Conservation (phyloP, 2,888 invertebrate species). For the Trichopoda pennipes region DNA sequence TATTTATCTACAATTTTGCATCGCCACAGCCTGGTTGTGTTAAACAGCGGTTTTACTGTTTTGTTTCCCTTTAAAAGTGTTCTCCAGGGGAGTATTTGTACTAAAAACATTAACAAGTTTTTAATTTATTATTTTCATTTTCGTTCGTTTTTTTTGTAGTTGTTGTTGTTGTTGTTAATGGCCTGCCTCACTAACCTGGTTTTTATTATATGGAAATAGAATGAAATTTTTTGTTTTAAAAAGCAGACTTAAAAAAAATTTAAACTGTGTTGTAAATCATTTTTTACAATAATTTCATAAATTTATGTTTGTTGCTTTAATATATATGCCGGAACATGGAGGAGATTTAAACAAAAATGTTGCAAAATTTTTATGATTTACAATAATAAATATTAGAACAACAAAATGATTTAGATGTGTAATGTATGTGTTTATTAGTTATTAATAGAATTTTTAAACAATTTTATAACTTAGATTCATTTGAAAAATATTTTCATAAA, state of each 20-base stretch:
- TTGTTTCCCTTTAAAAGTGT: constrained; percentile 9
- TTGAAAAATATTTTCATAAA: no score
- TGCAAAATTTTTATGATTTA: constrained; percentile 45
- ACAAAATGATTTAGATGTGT: neutral
- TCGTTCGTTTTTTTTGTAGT: neutral
- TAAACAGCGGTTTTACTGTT: constrained; percentile 30
- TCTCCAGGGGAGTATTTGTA: constrained; percentile 45
- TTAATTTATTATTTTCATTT: constrained; percentile 37
- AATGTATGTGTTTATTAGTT: neutral
- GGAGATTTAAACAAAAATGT: constrained; percentile 6
- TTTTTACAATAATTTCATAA: constrained; percentile 39
- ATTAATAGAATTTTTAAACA: no score
- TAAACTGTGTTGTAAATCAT: constrained; percentile 48
- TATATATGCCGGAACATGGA: constrained; percentile 33
- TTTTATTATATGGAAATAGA: constrained; percentile 9
- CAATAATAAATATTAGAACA: neutral
- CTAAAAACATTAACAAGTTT: constrained; percentile 46
- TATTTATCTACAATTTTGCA: constrained; percentile 4
- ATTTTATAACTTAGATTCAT: no score
- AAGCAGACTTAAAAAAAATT: neutral
- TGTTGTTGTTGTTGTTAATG: constrained; percentile 9
- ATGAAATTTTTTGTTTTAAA: no score
- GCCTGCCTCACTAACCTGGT: constrained; percentile 42
- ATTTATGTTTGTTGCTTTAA: constrained; percentile 54
- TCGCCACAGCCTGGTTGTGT: neutral